Conservation (phyloP, 2,888 invertebrate genomes). For the Caenorhabditis doughertyi region DNA sequence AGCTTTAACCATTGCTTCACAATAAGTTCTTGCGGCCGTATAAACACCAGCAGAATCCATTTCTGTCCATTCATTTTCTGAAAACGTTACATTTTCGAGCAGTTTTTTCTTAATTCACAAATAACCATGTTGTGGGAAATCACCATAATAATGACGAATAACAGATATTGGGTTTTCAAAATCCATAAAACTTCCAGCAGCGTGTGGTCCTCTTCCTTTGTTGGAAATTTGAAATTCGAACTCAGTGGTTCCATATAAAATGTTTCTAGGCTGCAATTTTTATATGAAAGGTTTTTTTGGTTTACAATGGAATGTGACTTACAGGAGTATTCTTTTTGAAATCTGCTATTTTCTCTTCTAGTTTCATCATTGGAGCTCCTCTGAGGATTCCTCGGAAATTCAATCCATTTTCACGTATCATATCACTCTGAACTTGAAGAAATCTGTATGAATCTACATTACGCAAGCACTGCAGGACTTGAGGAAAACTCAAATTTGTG, state of each 20-base stretch:
- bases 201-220: not conserved
- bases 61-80: constrained; percentile 3
- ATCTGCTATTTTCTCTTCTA: not conserved
- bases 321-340: constrained; percentile 19
- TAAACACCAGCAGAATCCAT: constrained; percentile 18
- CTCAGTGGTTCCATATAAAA: constrained; percentile 18
- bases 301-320: not conserved
- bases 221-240: constrained; percentile 11
- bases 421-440: not conserved
- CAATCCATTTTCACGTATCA: not conserved
- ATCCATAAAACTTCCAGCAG: constrained; percentile 1
- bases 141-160: not conserved
- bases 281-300: not conserved
- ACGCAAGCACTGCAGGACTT: constrained; percentile 14
- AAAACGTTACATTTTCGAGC: not conserved
- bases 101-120: not conserved
- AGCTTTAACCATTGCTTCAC: constrained; percentile 13
- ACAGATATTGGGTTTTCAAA: not conserved
- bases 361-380: constrained; percentile 23
- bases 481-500: not conserved
- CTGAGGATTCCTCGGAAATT: not conserved
- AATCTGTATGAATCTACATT: not conserved
- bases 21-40: constrained; percentile 24
- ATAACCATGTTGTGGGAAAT: not conserved
- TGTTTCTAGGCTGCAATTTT: constrained; percentile 23